These are phyloP conservation scores for Iphiclides podalirius DNA, from an alignment of 2,888 invertebrate genomes.

Conservation along the genomic window DNA sequence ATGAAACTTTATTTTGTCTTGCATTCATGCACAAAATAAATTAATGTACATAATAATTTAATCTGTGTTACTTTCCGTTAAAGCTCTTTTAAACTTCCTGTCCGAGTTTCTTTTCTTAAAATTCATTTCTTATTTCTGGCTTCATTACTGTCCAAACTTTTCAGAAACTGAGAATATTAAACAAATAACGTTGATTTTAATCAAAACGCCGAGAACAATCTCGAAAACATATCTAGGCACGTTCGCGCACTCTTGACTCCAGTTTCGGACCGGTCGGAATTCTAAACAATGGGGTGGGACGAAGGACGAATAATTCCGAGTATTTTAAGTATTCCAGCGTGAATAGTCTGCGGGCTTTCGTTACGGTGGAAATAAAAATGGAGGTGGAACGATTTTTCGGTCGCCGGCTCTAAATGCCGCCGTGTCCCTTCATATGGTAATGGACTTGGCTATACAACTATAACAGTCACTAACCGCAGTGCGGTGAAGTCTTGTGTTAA, in stretches of 20 bases:
- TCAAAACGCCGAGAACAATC: not conserved
- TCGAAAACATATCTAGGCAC: not conserved
- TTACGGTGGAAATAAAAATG: conserved; percentile 3
- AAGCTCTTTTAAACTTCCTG: not conserved
- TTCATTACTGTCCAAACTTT: too few relatives aligned
- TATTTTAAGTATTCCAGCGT: conserved; percentile 14
- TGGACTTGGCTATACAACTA: too few relatives aligned
- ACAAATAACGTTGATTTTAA: not conserved
- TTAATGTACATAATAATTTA: too few relatives aligned
- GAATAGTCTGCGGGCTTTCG: conserved; percentile 3
- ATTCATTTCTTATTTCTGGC: too few relatives aligned
- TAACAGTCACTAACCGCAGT: too few relatives aligned
- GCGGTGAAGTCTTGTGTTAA: too few relatives aligned
- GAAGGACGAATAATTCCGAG: conserved; percentile 9
- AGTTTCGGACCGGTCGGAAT: conserved; percentile 1
- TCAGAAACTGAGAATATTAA: too few relatives aligned
- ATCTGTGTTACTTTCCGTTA: too few relatives aligned
- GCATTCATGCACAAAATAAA: too few relatives aligned
- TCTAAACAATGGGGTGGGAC: conserved; percentile 11
- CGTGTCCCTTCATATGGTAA: not conserved
- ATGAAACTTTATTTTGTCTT: too few relatives aligned
- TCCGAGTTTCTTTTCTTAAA: too few relatives aligned
- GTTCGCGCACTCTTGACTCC: not conserved
- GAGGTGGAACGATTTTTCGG: not conserved
- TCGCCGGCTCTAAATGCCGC: not conserved